Evolutionary conservation across 2,113 vertebrate species (phyloP).

Genomic region (Capra hircus): DNA sequence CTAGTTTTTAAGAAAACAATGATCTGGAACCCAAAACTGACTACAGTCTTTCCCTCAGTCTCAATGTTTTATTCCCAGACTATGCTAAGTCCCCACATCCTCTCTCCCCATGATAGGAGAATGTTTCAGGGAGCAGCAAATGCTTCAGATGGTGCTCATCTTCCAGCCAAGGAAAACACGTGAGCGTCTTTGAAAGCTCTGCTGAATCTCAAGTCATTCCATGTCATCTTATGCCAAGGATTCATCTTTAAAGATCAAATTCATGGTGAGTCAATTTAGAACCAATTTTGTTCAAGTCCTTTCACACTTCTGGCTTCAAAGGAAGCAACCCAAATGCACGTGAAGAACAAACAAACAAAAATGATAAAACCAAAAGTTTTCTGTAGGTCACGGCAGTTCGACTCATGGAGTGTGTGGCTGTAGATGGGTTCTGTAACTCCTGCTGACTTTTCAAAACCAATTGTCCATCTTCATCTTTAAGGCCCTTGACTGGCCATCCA

Average conservation of each 20-base stretch:
- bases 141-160: rapidly evolving
- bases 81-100: too few species aligned
- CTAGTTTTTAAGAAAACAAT: not conserved
- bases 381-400: too few species aligned
- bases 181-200: rapidly evolving
- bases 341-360: not conserved
- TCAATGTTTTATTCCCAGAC: not conserved
- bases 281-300: not conserved
- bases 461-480: not conserved
- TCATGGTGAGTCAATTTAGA: not conserved
- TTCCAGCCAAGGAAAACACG: rapidly evolving
- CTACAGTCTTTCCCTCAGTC: not conserved
- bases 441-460: not conserved
- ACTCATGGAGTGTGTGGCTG: not conserved
- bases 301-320: not conserved
- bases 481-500: not conserved
- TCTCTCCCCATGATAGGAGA: rapidly evolving
- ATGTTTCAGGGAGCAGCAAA: rapidly evolving
- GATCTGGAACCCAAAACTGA: not conserved
- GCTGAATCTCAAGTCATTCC: not conserved
- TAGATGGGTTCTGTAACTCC: rapidly evolving
- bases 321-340: not conserved
- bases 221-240: rapidly evolving
- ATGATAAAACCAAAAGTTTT: not conserved
- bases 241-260: not conserved